phyloP scores from a whole-genome alignment of 2,797 vertebrate genomes.

The Echeneis naucrates region DNA sequence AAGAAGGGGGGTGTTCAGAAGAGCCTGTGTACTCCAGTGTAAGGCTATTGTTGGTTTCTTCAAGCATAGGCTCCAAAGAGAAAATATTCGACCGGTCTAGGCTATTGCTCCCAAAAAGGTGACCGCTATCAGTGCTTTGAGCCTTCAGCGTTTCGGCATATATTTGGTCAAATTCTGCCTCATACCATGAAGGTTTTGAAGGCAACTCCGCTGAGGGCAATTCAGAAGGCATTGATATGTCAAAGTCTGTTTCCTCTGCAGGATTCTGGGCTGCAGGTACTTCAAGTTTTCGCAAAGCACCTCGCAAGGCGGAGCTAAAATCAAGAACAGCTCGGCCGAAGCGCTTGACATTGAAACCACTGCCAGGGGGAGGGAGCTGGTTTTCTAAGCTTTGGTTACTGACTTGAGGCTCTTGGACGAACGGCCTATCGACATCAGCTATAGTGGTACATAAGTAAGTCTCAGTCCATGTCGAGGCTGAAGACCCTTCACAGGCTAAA shows the following conservation, averaged over 20 bases:
- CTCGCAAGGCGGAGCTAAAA: constrained; percentile 89
- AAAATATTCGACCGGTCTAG: constrained; percentile 67
- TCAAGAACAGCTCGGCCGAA: constrained; percentile 90
- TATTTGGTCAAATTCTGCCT: constrained; percentile 40
- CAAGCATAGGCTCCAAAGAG: constrained; percentile 77
- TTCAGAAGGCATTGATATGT: constrained; percentile 58
- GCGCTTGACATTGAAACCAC: constrained; percentile 89
- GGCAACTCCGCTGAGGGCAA: constrained; percentile 74
- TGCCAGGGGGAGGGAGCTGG: constrained; percentile 70
- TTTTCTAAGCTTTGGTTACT: constrained; percentile 48
- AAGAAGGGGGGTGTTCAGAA: constrained; percentile 36
- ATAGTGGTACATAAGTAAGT: constrained; percentile 26
- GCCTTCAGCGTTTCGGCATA: constrained; percentile 28
- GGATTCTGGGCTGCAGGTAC: constrained; percentile 80
- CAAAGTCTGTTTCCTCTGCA: constrained; percentile 83
- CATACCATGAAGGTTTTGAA: constrained; percentile 41
- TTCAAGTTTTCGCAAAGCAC: constrained; percentile 92
- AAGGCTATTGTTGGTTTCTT: constrained; percentile 76
- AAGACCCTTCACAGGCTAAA: constrained; percentile 51
- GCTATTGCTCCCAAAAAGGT: constrained; percentile 14
- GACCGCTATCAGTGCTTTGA: constrained; percentile 7
- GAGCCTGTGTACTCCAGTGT: constrained; percentile 42
- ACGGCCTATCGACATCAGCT: constrained; percentile 28
- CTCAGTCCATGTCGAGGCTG: constrained; percentile 57
- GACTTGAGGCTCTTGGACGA: constrained; percentile 25